These are phyloP conservation scores for Boloria selene DNA, from an alignment of 2,888 invertebrate genomes.

Conservation along the genomic window DNA sequence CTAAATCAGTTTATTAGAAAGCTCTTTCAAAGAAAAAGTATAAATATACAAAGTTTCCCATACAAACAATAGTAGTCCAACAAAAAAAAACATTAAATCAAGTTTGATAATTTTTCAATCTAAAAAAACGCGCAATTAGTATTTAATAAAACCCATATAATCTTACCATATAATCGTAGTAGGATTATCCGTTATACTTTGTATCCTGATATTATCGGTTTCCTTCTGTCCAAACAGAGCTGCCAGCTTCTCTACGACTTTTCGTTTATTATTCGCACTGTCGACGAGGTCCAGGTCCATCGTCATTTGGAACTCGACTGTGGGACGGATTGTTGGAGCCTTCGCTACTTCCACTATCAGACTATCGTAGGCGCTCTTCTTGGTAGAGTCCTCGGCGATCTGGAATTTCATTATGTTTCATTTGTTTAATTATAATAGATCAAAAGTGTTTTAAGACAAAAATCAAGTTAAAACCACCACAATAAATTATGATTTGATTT, in stretches of 20 bases:
- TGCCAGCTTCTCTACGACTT: slow-evolving; percentile 91
- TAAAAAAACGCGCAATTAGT: too few species aligned
- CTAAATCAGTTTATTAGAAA: too few species aligned
- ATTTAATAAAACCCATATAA: too few species aligned
- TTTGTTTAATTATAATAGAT: not conserved
- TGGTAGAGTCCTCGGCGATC: slow-evolving; percentile 88
- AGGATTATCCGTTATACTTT: slow-evolving; percentile 85
- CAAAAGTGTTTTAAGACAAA: not conserved
- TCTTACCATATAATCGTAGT: slow-evolving; percentile 88
- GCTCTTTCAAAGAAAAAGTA: too few species aligned
- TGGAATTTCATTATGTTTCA: slow-evolving; percentile 45
- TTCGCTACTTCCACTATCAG: slow-evolving; percentile 88
- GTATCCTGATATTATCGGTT: slow-evolving; percentile 88
- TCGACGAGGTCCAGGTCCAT: slow-evolving; percentile 87
- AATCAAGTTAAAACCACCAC: too few species aligned
- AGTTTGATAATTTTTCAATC: too few species aligned
- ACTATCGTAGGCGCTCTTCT: slow-evolving; percentile 89
- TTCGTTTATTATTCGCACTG: slow-evolving; percentile 88
- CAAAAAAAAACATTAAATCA: too few species aligned
- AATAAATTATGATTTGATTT: too few species aligned
- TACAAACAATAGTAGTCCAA: too few species aligned
- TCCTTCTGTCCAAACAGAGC: slow-evolving; percentile 89
- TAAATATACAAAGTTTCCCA: too few species aligned
- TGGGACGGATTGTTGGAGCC: slow-evolving; percentile 84
- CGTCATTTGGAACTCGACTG: slow-evolving; percentile 91